Conservation (phyloP, 2,888 invertebrate species). For the Athalia circularis region DNA sequence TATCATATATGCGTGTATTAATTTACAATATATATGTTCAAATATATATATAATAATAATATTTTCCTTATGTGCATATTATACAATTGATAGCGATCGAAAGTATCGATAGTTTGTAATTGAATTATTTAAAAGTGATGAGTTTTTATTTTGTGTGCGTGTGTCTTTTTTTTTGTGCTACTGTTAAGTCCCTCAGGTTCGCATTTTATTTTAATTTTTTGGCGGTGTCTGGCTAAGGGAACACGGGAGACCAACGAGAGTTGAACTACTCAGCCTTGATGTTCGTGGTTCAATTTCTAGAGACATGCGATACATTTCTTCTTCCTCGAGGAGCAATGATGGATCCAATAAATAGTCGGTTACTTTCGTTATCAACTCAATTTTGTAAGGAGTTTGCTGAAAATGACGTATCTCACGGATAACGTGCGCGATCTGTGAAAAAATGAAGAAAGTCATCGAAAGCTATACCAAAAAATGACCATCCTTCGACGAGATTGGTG, state of each 20-base stretch:
- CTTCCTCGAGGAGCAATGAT: conserved; percentile 85
- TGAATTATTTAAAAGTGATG: no score
- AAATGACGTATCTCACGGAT: conserved; percentile 93
- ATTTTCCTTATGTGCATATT: neutral
- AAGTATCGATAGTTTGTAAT: no score
- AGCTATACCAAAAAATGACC: conserved; percentile 40
- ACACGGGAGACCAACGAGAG: conserved; percentile 62
- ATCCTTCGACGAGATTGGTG: conserved; percentile 12
- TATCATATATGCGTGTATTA: neutral
- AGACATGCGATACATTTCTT: conserved; percentile 87
- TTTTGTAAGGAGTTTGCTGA: conserved; percentile 94
- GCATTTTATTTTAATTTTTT: conserved; percentile 28
- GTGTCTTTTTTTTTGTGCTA: no score
- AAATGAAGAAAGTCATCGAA: conserved; percentile 45
- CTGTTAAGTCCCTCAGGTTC: no score
- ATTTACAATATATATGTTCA: neutral
- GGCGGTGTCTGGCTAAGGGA: conserved; percentile 56
- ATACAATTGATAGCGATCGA: neutral
- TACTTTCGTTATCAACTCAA: conserved; percentile 89
- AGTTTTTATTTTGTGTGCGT: no score
- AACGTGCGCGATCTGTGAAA: conserved; percentile 90
- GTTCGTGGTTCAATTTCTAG: conserved; percentile 90
- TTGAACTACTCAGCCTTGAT: conserved; percentile 76
- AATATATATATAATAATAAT: neutral
- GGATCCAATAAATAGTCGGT: conserved; percentile 88